Evolutionary conservation across 2,797 vertebrate species (phyloP).

Genomic region (Acropternis orthonyx): DNA sequence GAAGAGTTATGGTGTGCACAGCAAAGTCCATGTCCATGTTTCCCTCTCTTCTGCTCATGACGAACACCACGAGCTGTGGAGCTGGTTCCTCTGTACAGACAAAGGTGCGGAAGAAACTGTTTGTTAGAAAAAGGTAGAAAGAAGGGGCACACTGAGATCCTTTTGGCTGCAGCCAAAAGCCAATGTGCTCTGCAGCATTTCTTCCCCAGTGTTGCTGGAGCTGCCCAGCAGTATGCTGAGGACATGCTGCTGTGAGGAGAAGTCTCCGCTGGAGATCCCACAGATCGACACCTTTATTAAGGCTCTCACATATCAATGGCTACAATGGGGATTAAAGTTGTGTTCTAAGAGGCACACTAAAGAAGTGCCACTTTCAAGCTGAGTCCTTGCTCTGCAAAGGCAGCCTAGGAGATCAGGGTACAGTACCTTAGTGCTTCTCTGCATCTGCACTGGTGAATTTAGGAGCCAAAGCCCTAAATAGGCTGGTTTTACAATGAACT

Average conservation of each 20-base stretch:
- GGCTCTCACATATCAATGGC: rapidly evolving
- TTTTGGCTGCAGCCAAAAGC: neutral
- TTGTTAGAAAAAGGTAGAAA: neutral
- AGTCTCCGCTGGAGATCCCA: neutral
- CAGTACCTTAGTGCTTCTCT: neutral
- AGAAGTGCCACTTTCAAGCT: neutral
- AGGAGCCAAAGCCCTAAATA: neutral
- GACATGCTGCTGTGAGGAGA: neutral
- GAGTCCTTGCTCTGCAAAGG: neutral
- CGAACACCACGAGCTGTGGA: neutral
- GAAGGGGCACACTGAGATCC: neutral
- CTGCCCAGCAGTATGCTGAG: neutral
- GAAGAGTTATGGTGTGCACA: neutral
- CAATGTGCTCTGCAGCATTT: neutral
- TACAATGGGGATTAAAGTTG: neutral
- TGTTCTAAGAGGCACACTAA: rapidly evolving
- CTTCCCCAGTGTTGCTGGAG: neutral
- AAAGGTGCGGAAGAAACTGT: neutral
- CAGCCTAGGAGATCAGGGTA: neutral
- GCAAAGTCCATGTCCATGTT: neutral
- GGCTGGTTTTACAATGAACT: neutral
- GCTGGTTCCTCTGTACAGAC: neutral
- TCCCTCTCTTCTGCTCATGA: neutral
- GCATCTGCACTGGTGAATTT: neutral
- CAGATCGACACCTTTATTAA: neutral